These are phyloP conservation scores for Pherbina coryleti DNA, from an alignment of 2,888 invertebrate species.

Conservation along the genomic window DNA sequence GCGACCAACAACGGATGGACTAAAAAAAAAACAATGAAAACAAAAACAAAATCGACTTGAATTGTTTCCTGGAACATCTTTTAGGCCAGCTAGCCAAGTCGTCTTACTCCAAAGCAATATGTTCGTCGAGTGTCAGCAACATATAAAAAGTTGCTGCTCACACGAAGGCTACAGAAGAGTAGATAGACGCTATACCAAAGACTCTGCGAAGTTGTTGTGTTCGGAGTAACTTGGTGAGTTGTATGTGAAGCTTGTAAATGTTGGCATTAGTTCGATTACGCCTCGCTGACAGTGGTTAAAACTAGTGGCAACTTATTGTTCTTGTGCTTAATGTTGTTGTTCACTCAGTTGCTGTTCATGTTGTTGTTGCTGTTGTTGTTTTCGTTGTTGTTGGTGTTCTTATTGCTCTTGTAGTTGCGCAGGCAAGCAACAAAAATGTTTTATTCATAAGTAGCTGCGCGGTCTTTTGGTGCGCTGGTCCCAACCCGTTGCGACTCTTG, in stretches of 20 bases:
- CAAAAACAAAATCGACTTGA: slow-evolving; percentile 6
- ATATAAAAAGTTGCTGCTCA: background rate
- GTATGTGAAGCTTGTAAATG: slow-evolving; percentile 24
- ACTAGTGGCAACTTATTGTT: slow-evolving; percentile 31
- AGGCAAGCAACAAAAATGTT: slow-evolving; percentile 14
- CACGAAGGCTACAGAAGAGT: too few relatives aligned
- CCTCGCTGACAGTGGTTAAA: slow-evolving; percentile 31
- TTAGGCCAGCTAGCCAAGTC: background rate
- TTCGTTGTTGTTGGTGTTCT: background rate
- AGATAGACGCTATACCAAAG: background rate
- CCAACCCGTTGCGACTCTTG: background rate
- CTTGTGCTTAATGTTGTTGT: background rate
- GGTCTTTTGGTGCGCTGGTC: slow-evolving; percentile 14
- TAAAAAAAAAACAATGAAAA: background rate
- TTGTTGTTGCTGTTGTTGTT: slow-evolving; percentile 10
- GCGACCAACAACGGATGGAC: background rate
- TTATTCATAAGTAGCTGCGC: slow-evolving; percentile 31
- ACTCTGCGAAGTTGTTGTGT: background rate
- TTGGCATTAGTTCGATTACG: slow-evolving; percentile 30
- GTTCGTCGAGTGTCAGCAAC: background rate
- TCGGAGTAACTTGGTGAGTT: slow-evolving; percentile 6
- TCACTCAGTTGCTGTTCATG: background rate
- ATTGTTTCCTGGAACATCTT: slow-evolving; percentile 35
- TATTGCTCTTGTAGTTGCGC: background rate
- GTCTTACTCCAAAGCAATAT: background rate